These are phyloP conservation scores for Bombyx huttoni DNA, from an alignment of 2,888 invertebrate genomes.

Conservation along the genomic window DNA sequence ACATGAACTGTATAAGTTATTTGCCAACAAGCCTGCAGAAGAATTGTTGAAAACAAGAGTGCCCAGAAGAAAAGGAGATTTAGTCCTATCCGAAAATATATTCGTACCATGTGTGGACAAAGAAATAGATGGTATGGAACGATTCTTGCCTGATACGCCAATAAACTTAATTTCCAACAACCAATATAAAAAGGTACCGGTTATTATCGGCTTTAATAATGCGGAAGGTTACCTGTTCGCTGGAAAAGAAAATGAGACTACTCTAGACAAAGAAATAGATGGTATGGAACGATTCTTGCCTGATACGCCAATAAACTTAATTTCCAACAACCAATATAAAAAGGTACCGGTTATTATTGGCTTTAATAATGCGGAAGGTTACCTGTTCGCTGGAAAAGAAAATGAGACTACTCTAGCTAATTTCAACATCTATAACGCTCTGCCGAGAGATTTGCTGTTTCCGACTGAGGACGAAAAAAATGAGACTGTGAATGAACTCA, in stretches of 20 bases:
- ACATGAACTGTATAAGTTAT: constrained; percentile 32
- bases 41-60: constrained; percentile 36
- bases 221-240: constrained; percentile 54
- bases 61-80: constrained; percentile 42
- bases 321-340: constrained; percentile 29
- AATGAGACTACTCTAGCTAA: constrained; percentile 42
- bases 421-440: constrained; percentile 32
- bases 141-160: constrained; percentile 40
- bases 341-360: constrained; percentile 53
- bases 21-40: constrained; percentile 25
- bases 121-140: constrained; percentile 21
- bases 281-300: constrained; percentile 31
- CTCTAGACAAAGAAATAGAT: constrained; percentile 32
- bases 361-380: constrained; percentile 50
- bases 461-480: constrained; percentile 25
- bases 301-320: constrained; percentile 42
- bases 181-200: constrained; percentile 38
- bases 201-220: constrained; percentile 49
- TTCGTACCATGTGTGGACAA: constrained; percentile 59
- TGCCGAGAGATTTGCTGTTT: constrained; percentile 46
- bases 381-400: constrained; percentile 53
- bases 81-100: constrained; percentile 47
- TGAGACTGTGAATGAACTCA: constrained; percentile 27
- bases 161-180: constrained; percentile 37
- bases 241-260: constrained; percentile 54